Evolutionary conservation across 2,113 vertebrate genomes (phyloP).

Genomic region (Amazona guildingii): DNA sequence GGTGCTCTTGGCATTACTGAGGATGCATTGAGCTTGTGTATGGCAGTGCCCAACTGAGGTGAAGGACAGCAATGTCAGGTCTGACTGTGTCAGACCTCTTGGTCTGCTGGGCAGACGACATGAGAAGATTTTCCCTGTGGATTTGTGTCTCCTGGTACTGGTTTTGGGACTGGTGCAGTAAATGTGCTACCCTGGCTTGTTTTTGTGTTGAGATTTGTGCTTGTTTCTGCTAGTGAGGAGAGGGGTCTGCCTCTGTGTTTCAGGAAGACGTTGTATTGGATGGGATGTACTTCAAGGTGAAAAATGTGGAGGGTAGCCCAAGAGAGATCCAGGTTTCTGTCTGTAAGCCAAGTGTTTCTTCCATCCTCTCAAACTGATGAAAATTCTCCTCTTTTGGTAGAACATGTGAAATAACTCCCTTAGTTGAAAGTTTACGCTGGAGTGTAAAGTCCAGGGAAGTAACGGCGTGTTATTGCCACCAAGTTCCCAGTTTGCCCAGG

Average conservation of each 20-base stretch:
- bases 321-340: background rate
- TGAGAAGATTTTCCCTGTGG: background rate
- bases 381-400: background rate
- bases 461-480: accelerated
- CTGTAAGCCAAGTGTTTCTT: background rate
- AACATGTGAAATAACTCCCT: background rate
- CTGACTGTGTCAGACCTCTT: background rate
- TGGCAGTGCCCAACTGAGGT: accelerated
- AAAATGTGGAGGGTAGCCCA: background rate
- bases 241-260: background rate
- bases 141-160: background rate
- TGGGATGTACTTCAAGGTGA: background rate
- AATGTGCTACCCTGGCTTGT: background rate
- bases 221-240: background rate
- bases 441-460: background rate
- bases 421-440: background rate
- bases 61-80: accelerated
- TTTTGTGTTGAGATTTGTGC: too few species aligned
- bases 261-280: accelerated
- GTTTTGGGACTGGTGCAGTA: background rate
- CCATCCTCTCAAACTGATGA: background rate
- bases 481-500: accelerated
- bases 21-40: accelerated
- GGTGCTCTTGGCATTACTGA: accelerated
- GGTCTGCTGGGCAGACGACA: accelerated